Evolutionary conservation across 1,140 invertebrate genomes (phyloP).

Genomic region (Chlorops oryzae): DNA sequence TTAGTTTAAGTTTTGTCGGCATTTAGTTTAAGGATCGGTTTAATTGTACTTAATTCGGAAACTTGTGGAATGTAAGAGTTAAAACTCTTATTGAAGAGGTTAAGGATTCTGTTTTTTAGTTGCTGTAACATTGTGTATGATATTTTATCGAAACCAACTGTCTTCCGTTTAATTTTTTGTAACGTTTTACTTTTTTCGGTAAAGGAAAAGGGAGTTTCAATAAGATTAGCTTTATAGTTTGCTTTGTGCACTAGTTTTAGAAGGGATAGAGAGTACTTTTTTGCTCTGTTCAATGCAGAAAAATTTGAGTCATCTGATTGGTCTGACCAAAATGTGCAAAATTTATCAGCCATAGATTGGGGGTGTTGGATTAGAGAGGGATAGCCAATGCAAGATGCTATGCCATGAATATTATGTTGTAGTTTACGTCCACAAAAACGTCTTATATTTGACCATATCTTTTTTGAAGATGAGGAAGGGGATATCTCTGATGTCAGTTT

Average conservation of each 20-base stretch:
- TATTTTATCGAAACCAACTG: no score
- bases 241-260: neutral
- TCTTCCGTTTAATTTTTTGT: no score
- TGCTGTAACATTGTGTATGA: no score
- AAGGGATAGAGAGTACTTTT: no score
- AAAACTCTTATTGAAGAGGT: slow-evolving; percentile 3
- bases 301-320: neutral
- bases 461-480: neutral
- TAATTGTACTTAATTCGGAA: slow-evolving; percentile 1
- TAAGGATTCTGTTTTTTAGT: no score
- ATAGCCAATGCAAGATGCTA: neutral
- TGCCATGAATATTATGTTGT: neutral
- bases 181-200: no score
- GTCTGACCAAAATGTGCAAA: neutral
- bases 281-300: no score
- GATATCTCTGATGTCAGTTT: neutral
- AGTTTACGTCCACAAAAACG: neutral
- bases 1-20: slow-evolving; percentile 3
- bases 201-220: no score
- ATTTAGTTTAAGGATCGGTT: slow-evolving; percentile 1
- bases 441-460: no score
- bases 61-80: neutral
- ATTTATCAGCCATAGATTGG: neutral
- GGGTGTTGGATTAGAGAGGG: neutral
- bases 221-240: no score